phyloP scores from a whole-genome alignment of 2,888 invertebrate species.

The Thymelicus acteon region DNA sequence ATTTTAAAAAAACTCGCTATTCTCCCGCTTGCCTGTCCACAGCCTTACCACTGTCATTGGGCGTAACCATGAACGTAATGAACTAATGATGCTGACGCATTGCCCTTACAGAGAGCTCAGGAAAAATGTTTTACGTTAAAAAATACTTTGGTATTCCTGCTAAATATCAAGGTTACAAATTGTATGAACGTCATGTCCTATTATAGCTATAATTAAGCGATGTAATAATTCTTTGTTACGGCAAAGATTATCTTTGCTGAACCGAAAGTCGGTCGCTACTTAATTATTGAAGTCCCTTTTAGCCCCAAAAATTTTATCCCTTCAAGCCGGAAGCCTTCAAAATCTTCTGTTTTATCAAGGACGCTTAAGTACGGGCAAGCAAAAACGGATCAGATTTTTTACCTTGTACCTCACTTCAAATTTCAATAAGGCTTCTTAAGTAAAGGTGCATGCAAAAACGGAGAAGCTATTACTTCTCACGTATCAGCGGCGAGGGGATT shows the following conservation, averaged over 20 bases:
- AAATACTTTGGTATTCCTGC: constrained; percentile 6
- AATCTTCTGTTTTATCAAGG: constrained; percentile 10
- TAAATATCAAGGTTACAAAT: constrained; percentile 1
- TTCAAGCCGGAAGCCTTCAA: constrained; percentile 10
- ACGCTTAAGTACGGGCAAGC: constrained; percentile 17
- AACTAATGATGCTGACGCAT: constrained; percentile 77
- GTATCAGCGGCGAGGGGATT: constrained; percentile 48
- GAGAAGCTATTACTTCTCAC: constrained; percentile 45
- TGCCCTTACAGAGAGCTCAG: constrained; percentile 39
- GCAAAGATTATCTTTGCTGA: neutral
- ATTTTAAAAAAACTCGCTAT: constrained; percentile 3
- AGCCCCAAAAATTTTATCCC: neutral
- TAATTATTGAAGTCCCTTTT: neutral
- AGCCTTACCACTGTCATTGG: constrained; percentile 48
- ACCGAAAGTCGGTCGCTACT: neutral
- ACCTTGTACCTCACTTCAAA: constrained; percentile 17
- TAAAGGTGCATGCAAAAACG: constrained; percentile 21
- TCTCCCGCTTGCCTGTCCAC: neutral
- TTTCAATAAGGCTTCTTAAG: constrained; percentile 26
- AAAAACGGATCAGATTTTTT: constrained; percentile 15
- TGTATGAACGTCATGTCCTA: neutral
- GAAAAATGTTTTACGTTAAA: constrained; percentile 21
- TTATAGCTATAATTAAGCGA: neutral
- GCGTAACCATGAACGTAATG: constrained; percentile 70
- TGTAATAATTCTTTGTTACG: neutral